Percentiles rank a stretch among this genome's conserved stretches.
Evolutionary conservation across 37 sponge, comb jelly and placozoan genomes (phyloP).

Genomic region (Ianthella basta): DNA sequence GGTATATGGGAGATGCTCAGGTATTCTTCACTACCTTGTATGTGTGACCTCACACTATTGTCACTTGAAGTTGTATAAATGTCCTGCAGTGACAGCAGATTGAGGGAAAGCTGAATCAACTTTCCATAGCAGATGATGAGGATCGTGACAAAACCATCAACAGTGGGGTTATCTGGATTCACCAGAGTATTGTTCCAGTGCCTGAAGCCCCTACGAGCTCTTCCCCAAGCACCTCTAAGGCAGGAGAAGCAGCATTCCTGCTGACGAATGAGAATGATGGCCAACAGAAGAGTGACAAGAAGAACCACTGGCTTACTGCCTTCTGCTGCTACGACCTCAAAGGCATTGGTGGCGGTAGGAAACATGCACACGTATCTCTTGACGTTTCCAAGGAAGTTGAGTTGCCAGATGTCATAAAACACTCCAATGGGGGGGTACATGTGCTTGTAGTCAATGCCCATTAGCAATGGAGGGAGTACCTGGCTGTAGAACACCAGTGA

Average conservation of each 20-base stretch:
- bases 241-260: not conserved
- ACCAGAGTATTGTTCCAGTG: not conserved
- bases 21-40: not conserved
- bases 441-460: not conserved
- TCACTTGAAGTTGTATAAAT: not conserved
- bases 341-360: not conserved
- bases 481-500: conserved; percentile 68
- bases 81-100: conserved; percentile 16
- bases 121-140: conserved; percentile 55
- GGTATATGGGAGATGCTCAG: not conserved
- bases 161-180: conserved; percentile 23
- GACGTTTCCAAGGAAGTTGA: conserved; percentile 47
- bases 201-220: not conserved
- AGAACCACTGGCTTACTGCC: not conserved
- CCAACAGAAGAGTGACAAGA: not conserved
- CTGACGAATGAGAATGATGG: not conserved
- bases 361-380: conserved; percentile 41
- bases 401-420: conserved; percentile 57
- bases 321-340: conserved; percentile 22
- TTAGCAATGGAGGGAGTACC: conserved; percentile 35
- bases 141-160: conserved; percentile 51
- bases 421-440: not conserved
- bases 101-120: conserved; percentile 33
- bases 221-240: not conserved
- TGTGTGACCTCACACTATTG: not conserved